These are phyloP conservation scores for Falco naumanni DNA, from an alignment of 2,797 vertebrate genomes.

Conservation along the genomic window DNA sequence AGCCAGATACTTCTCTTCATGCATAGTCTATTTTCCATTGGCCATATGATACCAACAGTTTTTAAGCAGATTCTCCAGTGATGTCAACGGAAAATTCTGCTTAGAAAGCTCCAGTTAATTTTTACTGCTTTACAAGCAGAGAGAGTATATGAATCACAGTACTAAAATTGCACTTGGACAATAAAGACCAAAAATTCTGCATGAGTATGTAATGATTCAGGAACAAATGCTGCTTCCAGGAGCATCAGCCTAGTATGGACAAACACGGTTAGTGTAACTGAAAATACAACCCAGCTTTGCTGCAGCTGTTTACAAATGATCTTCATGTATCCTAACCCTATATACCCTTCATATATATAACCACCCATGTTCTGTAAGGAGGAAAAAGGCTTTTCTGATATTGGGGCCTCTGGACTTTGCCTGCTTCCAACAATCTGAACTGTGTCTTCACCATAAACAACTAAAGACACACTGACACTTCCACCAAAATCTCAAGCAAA, in stretches of 20 bases:
- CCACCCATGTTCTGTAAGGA: not conserved
- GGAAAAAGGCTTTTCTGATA: not conserved
- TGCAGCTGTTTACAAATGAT: not conserved
- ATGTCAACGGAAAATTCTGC: not conserved
- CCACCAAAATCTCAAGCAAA: not conserved
- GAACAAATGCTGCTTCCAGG: slow-evolving; percentile 16
- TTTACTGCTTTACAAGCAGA: slow-evolving; percentile 6
- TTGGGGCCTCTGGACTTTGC: not conserved
- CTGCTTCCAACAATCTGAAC: not conserved
- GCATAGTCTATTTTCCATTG: not conserved
- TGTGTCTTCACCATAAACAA: not conserved
- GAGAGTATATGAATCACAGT: not conserved
- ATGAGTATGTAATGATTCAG: not conserved
- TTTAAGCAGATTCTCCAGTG: slow-evolving; percentile 5
- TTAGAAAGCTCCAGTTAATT: slow-evolving; percentile 33
- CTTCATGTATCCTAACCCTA: not conserved
- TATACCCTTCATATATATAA: too few species aligned
- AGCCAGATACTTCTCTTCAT: not conserved
- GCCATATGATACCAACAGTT: not conserved
- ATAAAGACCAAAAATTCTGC: not conserved
- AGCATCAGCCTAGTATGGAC: not conserved
- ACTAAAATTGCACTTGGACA: not conserved
- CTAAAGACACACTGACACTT: not conserved
- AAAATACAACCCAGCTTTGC: not conserved
- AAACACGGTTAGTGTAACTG: not conserved